Base-by-base conservation (phyloP, 30 jellyfish, hydroid and myxozoan species). In the Turritopsis rubra region DNA sequence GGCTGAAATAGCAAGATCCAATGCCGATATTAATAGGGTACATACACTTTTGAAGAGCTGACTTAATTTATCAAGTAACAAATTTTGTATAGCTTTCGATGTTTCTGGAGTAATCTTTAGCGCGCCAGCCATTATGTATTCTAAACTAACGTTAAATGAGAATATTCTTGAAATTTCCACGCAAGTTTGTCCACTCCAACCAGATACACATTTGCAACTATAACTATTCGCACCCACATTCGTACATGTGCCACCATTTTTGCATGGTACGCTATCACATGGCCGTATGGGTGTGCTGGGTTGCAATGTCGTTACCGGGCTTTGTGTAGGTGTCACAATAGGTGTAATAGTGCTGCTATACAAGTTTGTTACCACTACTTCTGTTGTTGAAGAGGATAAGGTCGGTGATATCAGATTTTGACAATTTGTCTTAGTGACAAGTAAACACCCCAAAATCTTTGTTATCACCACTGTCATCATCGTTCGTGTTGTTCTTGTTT, bases 311-410 rank as follows among this genome's bases (percentile, higher is more conserved):
- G 60, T 41, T 7, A 22, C 19, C 30, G 77, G 77, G 9, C 31
- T 68, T 68, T 16, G 77, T 23, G 77, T 68, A 16, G 77, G 77
- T 22, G 28, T 23, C 30, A 27, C 31, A 0, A 68, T 27, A 23
- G 77, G 77, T 1, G 77, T 68, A 9, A 68, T 22, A n/a, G 77
- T 68, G 28, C 77, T 27, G 19, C 77, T 68, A n/a, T n/a, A n/a
- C 30, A 27, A 16, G 28, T 16, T 19, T 41, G 60, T 41, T 27
- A 22, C 19, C 30, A 27, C 31, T n/a, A 19, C 31, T 27, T 23
- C 23, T 19, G 77, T 68, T 23, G 77, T 7, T 23, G 77, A 68
- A 9, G 77, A n/a, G 9, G 77, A 68, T 9, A n/a, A 27, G 9
- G 77, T 68, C 9, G 77, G 77, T 19, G 77, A 68, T 7, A 68